phyloP scores from a whole-genome alignment of 1,140 invertebrate species.

The Pachypeltis micranthus region DNA sequence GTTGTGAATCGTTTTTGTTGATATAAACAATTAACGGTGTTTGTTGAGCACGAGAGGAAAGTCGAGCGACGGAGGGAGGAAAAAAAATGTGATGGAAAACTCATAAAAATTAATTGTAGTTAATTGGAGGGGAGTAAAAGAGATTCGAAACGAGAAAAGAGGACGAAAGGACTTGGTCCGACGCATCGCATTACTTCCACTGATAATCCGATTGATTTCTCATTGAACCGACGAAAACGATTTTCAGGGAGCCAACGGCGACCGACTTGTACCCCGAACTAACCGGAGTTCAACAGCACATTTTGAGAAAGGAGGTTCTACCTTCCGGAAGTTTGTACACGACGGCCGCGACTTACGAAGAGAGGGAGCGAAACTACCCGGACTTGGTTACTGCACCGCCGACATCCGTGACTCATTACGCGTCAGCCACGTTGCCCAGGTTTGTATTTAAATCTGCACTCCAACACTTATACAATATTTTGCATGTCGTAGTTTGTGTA shows the following conservation, averaged over 20 bases:
- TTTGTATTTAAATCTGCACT: too few species aligned
- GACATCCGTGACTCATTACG: constrained; percentile 9
- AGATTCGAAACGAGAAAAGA: too few species aligned
- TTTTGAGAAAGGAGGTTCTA: constrained; percentile 30
- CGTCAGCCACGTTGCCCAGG: constrained; percentile 20
- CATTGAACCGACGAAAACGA: background rate
- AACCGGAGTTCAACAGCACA: constrained; percentile 37
- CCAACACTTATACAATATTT: too few species aligned
- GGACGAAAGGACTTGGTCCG: too few species aligned
- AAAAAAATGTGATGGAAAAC: too few species aligned
- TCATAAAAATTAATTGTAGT: too few species aligned
- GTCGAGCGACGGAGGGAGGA: too few species aligned
- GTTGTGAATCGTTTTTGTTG: too few species aligned
- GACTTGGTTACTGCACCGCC: constrained; percentile 44
- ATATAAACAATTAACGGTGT: too few species aligned
- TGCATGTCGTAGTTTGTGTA: too few species aligned
- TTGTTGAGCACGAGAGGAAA: too few species aligned
- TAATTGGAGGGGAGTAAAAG: too few species aligned
- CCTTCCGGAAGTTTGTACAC: constrained; percentile 40
- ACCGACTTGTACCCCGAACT: constrained; percentile 30
- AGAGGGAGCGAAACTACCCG: constrained; percentile 45
- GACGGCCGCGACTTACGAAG: constrained; percentile 33
- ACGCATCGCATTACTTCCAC: background rate
- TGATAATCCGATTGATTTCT: background rate
- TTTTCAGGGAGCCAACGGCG: constrained; percentile 1